Evolutionary conservation across 1,140 invertebrate genomes (phyloP), one percentile per base, ranked within the genome.

Genomic region (Gryllus bimaculatus): DNA sequence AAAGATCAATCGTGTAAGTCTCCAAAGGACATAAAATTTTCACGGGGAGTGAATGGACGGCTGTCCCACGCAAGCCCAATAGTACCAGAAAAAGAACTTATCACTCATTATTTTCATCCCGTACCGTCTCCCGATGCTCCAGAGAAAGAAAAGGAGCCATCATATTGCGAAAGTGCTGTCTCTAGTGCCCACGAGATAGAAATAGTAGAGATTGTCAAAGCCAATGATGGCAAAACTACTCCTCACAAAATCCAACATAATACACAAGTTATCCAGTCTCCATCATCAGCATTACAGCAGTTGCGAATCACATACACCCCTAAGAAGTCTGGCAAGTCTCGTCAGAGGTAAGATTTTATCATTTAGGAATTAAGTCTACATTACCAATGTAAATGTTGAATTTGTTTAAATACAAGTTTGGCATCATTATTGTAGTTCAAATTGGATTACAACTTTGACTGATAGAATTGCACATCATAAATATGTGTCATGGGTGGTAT

Each of bases 11-110:
- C 73, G 8, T 10, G 18, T 48, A 77, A 74, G 12, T 39, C 78
- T 48, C 81, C 78, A 15, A 82, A 82, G 39, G 78, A 75, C 74
- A 79, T 78, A 49, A 81, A 81, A 78, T 21, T 20, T 73, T 73
- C 78, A 4, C 74, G 39, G 13, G 79, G 80, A 74, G 82, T 83
- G 77, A 81, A 83, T 74, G 82, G 83, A 15, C 81, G 79, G 76
- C 73, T 83, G 13, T 82, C 81, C 75, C 82, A 83, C 75, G 78
- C 81, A 66, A 83, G 80, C 73, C 81, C 82, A 73, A 47, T 74
- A 15, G 81, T 81, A 15, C 80, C 80, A 74, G 54, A 66, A 66
- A 66, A 66, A 10, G 10, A 66, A 18, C 54, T 10, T 10, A 66
- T 66, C 10, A 66, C 54, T 66, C 54, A 66, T 18, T 66, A 66